Evolutionary conservation across 2,797 vertebrate species (phyloP), one percentile per base, ranked within the genome.

Genomic region (Cephalopachus bancanus): DNA sequence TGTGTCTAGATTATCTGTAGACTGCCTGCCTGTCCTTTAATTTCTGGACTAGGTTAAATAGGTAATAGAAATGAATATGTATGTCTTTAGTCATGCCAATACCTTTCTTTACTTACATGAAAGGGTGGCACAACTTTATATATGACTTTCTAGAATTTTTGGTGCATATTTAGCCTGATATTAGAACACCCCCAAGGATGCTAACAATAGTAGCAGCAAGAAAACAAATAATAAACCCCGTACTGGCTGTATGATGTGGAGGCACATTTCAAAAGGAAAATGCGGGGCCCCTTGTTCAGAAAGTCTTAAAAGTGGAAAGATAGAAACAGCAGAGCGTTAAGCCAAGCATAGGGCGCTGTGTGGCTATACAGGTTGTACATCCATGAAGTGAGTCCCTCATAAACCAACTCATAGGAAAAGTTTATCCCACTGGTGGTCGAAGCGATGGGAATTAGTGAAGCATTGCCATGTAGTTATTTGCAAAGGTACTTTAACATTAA

Each of bases 11-110:
- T 60, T 81, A 71, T 83, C 72, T 79, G 9, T 37, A 51, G 6
- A 53, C 16, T 57, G 1, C 44, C 51, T 71, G 33, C 17, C 51
- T 87, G 14, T 59, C 6, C 59, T 74, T 92, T 91, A 6, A 26
- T 75, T 83, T 94, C 49, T 76, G 49, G 22, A 49, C 8, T 80
- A 87, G 62, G 9, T 88, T 92, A 88, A 81, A 60, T 76, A 55
- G 24, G 69, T 53, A 57, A 30, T 60, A 44, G 14, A 89, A 80
- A 81, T n/a, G 65, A 81, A 28, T 59, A 57, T 16, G 14, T 7
- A 6, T 64, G 49, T 59, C 15, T 84, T 75, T 44, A 76, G 24
- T 83, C n/a, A 20, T 11, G 74, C 11, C 24, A 26, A 7, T 33
- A 76, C 26, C 24, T 89, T 75, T 60, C 57, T 79, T 65, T 30